Percentiles rank a stretch among this genome's conserved stretches.
These are phyloP conservation scores for Diarsia mendica DNA, from an alignment of 2,888 invertebrate species.

Conservation along the genomic window DNA sequence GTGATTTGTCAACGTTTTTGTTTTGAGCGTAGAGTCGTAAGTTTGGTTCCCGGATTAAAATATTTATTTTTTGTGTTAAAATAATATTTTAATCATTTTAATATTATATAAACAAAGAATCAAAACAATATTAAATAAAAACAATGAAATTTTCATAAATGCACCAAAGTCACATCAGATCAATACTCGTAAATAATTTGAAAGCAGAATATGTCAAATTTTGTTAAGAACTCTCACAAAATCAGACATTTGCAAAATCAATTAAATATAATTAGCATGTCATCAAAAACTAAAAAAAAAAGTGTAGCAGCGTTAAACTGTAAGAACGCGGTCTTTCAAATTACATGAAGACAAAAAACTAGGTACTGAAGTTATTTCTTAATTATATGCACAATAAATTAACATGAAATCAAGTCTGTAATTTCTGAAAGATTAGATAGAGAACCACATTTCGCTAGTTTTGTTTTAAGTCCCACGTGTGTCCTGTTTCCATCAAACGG, in stretches of 20 bases:
- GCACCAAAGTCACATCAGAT: background rate
- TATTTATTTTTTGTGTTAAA: background rate
- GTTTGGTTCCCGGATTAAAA: background rate
- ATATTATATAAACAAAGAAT: background rate
- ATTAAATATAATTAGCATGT: background rate
- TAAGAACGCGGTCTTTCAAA: background rate
- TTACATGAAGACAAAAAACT: constrained; percentile 16
- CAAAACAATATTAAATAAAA: background rate
- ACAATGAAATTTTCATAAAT: background rate
- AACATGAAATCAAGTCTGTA: background rate
- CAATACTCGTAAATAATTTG: background rate
- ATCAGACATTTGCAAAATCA: background rate
- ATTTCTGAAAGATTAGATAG: background rate
- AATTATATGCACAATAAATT: background rate
- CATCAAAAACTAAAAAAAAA: background rate
- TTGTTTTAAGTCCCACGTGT: background rate
- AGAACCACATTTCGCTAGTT: background rate
- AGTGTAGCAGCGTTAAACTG: background rate
- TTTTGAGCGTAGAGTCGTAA: background rate
- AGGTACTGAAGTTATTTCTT: constrained; percentile 22
- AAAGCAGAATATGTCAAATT: no score
- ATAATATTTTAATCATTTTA: background rate
- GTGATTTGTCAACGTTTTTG: background rate
- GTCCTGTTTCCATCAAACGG: background rate
- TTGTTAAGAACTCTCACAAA: background rate